Evolutionary conservation across 2,888 invertebrate genomes (phyloP).

Genomic region (Ellobium chinense): DNA sequence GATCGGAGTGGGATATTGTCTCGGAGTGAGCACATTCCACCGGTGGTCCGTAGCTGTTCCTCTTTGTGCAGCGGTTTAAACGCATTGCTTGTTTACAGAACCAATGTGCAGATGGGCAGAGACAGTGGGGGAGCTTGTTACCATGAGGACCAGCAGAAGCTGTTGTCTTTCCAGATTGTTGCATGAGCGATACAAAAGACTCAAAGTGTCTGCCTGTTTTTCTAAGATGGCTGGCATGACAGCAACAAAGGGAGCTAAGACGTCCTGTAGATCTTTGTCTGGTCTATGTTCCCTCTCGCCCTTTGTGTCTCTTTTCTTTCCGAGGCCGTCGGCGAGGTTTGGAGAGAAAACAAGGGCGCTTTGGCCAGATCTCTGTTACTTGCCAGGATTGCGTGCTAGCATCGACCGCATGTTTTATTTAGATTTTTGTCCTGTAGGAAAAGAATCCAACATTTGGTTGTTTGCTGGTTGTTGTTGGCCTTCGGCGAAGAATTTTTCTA

Average conservation of each 20-base stretch:
- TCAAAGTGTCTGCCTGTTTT: constrained; percentile 17
- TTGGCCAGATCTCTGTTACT: neutral
- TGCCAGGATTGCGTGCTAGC: neutral
- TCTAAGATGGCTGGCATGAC: constrained; percentile 23
- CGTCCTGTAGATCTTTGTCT: constrained; percentile 28
- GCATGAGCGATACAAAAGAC: constrained; percentile 16
- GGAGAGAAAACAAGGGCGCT: constrained; percentile 11
- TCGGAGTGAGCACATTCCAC: neutral
- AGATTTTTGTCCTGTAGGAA: neutral
- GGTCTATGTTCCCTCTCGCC: neutral
- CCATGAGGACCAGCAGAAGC: neutral
- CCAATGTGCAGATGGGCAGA: neutral
- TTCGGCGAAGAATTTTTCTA: too few species aligned
- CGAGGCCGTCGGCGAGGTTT: neutral
- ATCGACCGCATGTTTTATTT: neutral
- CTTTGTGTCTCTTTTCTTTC: neutral
- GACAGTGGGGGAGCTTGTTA: neutral
- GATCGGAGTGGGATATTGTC: too few species aligned
- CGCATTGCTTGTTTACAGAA: neutral
- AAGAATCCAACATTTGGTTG: neutral
- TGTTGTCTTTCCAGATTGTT: constrained; percentile 34
- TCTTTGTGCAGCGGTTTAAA: neutral
- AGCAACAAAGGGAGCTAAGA: constrained; percentile 24
- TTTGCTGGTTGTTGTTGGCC: neutral
- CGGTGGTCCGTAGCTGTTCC: neutral